These are phyloP conservation scores for Phortica variegata DNA, from an alignment of 1,140 invertebrate genomes.

Conservation along the genomic window DNA sequence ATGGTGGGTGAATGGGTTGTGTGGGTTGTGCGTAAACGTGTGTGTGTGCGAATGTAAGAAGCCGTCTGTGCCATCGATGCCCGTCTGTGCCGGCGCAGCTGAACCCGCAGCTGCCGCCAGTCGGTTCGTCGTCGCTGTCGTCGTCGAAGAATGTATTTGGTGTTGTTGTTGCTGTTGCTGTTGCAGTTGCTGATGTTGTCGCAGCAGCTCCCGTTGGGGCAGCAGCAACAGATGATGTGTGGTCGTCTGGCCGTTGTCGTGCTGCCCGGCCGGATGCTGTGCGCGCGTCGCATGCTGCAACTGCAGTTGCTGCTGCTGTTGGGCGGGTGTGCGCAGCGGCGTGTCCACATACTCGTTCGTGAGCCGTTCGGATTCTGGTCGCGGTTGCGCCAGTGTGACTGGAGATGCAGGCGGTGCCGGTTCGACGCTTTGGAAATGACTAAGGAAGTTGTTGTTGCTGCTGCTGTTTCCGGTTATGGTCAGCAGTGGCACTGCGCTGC, in stretches of 20 bases:
- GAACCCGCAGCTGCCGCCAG: slow-evolving; percentile 29
- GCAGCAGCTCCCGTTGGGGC: slow-evolving; percentile 40
- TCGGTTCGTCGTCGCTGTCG: slow-evolving; percentile 30
- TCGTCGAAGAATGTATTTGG: slow-evolving; percentile 8
- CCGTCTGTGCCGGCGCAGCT: slow-evolving; percentile 15
- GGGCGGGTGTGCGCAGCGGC: slow-evolving; percentile 61
- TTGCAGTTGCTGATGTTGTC: slow-evolving; percentile 27
- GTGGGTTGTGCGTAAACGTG: too few relatives aligned
- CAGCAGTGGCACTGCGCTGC: slow-evolving; percentile 42
- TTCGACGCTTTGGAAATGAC: slow-evolving; percentile 54
- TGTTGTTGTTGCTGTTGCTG: slow-evolving; percentile 19
- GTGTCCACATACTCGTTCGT: slow-evolving; percentile 86
- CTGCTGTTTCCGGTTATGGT: slow-evolving; percentile 22
- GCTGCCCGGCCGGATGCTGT: slow-evolving; percentile 45
- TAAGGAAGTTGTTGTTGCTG: slow-evolving; percentile 52
- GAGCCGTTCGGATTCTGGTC: slow-evolving; percentile 73
- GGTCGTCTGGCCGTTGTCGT: slow-evolving; percentile 51
- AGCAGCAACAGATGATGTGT: slow-evolving; percentile 48
- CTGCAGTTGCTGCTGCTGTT: slow-evolving; percentile 28
- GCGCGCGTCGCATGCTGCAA: slow-evolving; percentile 46
- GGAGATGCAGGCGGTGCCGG: slow-evolving; percentile 41
- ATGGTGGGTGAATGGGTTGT: slow-evolving; percentile 17
- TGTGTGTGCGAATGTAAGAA: slow-evolving; percentile 54
- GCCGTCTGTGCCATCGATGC: slow-evolving; percentile 42
- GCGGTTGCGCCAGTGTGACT: slow-evolving; percentile 69